Conservation (phyloP, 2,797 vertebrate genomes). For the Poeciliopsis turneri region DNA sequence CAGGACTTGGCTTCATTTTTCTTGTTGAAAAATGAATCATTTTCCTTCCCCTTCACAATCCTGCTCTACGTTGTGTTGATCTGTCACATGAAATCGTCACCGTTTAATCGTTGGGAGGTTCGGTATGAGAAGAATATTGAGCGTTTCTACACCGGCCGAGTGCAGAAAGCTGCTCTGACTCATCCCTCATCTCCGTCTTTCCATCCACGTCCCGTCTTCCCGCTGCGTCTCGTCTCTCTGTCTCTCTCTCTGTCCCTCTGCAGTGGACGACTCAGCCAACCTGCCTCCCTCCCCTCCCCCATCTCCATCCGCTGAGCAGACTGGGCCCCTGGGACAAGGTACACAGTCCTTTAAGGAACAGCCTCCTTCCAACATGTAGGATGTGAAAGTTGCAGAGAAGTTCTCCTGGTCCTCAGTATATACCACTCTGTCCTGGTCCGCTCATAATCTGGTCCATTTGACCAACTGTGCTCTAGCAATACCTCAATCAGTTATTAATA, state of each 20-base stretch:
- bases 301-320: constrained; percentile 92
- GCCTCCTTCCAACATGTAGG: constrained; percentile 30
- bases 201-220: constrained; percentile 72
- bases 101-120: not conserved
- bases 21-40: not conserved
- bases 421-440: constrained; percentile 23
- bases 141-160: not conserved
- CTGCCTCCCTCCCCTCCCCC: constrained; percentile 96
- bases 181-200: constrained; percentile 68
- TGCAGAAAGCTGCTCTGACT: constrained; percentile 41
- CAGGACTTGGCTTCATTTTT: not conserved
- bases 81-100: not conserved
- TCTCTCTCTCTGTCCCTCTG: constrained; percentile 46
- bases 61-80: not conserved
- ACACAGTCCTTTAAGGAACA: constrained; percentile 64
- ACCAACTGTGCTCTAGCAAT: not conserved
- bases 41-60: not conserved
- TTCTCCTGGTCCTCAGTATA: constrained; percentile 46
- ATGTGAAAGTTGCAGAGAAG: constrained; percentile 48
- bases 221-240: constrained; percentile 46
- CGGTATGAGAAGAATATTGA: not conserved
- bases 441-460: constrained; percentile 9
- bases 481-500: not conserved
- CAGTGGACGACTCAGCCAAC: constrained; percentile 89
- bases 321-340: constrained; percentile 89